phyloP scores from a whole-genome alignment of 2,113 vertebrate species.

The Cephalopholis sonnerati region DNA sequence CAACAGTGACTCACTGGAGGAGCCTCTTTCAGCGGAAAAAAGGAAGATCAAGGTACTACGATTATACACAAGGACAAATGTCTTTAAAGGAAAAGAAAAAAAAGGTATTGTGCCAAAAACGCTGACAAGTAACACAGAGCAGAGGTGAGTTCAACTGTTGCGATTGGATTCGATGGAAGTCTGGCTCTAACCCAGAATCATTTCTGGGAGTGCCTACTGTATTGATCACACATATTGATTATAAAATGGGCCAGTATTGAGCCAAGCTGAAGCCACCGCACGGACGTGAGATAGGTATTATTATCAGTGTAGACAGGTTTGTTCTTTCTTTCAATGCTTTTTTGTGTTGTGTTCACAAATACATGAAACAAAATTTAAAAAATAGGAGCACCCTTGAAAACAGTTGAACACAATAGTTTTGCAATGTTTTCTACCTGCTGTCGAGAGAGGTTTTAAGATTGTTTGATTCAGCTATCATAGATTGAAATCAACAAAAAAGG shows the following conservation, averaged over 20 bases:
- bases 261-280: slow-evolving; percentile 15
- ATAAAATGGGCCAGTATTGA: slow-evolving; percentile 26
- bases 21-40: background rate
- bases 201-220: slow-evolving; percentile 27
- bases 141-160: slow-evolving; percentile 31
- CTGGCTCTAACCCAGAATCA: slow-evolving; percentile 50
- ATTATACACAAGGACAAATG: slow-evolving; percentile 8
- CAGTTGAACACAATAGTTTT: background rate
- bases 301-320: slow-evolving; percentile 15
- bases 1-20: slow-evolving; percentile 2
- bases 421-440: background rate
- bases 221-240: slow-evolving; percentile 53
- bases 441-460: too few species aligned
- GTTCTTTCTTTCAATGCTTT: background rate
- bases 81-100: background rate
- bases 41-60: background rate
- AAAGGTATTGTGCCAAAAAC: slow-evolving; percentile 5
- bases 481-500: background rate
- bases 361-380: background rate
- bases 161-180: slow-evolving; percentile 35
- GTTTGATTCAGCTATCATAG: too few species aligned
- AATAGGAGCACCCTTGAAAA: background rate
- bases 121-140: slow-evolving; percentile 28
- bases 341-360: slow-evolving; percentile 1
- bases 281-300: background rate